Evolutionary conservation across 2,888 invertebrate genomes (phyloP).

Genomic region (Hipparchia sbordonii): DNA sequence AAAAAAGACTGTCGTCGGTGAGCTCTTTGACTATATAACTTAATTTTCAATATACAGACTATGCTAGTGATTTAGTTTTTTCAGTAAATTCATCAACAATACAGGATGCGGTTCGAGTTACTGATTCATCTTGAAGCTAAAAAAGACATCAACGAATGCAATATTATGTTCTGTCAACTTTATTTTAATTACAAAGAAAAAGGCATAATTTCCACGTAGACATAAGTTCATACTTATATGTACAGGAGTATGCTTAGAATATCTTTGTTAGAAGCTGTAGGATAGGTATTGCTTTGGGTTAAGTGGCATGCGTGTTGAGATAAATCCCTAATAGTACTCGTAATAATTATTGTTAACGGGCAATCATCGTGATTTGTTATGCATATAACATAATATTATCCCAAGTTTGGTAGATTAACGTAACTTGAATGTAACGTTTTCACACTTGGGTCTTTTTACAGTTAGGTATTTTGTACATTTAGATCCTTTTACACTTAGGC

Average conservation of each 20-base stretch:
- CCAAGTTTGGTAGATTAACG: no score
- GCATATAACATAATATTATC: no score
- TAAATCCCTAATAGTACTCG: no score
- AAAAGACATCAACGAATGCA: conserved; percentile 3
- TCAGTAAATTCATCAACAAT: not conserved
- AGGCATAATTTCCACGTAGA: not conserved
- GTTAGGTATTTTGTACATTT: no score
- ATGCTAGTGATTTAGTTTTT: not conserved
- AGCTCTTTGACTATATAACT: conserved; percentile 3
- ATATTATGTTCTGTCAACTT: not conserved
- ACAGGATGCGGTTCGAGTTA: not conserved
- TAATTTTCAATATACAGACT: not conserved
- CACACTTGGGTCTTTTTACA: no score
- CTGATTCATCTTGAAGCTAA: not conserved
- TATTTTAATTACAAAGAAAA: conserved; percentile 6
- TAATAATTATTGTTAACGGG: no score
- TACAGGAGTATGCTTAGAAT: not conserved
- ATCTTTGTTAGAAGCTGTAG: not conserved
- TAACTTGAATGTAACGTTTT: no score
- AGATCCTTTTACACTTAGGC: no score
- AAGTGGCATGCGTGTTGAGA: no score
- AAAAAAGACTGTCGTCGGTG: not conserved
- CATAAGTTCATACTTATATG: not conserved
- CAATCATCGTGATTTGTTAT: no score
- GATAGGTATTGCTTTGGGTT: no score